Evolutionary conservation across 2,888 invertebrate genomes (phyloP).

Genomic region (Podotricha telesiphe): DNA sequence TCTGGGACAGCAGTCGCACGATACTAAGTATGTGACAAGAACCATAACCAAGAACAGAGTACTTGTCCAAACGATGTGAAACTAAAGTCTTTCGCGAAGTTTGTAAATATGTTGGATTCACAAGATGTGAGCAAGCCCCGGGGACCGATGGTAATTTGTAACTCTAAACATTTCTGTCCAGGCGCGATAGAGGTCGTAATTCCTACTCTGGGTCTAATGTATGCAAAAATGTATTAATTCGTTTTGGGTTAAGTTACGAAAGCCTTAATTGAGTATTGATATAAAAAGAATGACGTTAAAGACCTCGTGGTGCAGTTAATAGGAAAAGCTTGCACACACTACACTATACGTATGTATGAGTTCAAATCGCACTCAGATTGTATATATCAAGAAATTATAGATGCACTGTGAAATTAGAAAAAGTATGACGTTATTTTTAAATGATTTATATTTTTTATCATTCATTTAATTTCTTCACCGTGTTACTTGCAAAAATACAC

Average conservation of each 20-base stretch:
- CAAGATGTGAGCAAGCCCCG: slow-evolving; percentile 52
- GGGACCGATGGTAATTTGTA: slow-evolving; percentile 53
- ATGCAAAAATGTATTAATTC: not conserved
- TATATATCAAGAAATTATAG: no score
- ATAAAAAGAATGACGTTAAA: not conserved
- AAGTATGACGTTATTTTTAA: no score
- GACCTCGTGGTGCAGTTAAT: not conserved
- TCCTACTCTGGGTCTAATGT: slow-evolving; percentile 6
- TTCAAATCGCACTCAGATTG: not conserved
- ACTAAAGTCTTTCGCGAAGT: slow-evolving; percentile 52
- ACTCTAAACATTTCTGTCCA: slow-evolving; percentile 49
- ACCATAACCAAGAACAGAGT: slow-evolving; percentile 43
- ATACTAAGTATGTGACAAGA: slow-evolving; percentile 38
- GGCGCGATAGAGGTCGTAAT: slow-evolving; percentile 40
- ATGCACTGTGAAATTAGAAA: no score
- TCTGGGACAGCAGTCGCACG: slow-evolving; percentile 24
- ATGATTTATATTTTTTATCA: no score
- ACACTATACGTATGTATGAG: not conserved
- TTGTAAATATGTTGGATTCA: slow-evolving; percentile 61
- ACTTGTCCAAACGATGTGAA: slow-evolving; percentile 52
- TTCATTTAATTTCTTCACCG: no score
- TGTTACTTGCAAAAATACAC: no score
- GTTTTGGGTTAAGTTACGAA: not conserved
- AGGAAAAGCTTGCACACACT: not conserved
- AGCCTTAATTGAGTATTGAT: not conserved